phyloP scores from a whole-genome alignment of 2,888 invertebrate species.

The Pocota personata region DNA sequence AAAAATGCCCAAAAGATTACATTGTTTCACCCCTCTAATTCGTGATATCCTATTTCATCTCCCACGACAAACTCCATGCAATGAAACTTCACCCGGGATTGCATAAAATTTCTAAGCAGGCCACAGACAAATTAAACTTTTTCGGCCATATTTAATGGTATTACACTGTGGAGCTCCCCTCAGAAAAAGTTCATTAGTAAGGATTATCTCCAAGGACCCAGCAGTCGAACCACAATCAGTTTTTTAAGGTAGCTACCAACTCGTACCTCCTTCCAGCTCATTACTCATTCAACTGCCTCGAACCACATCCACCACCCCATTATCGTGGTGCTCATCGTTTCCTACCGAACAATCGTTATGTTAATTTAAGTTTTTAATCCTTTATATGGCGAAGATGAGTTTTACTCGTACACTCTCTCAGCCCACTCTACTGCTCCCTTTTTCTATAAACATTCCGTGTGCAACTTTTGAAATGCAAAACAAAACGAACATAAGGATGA shows the following conservation, averaged over 20 bases:
- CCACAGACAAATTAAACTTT: constrained; percentile 59
- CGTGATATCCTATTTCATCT: constrained; percentile 31
- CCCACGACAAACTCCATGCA: constrained; percentile 8
- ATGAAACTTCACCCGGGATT: constrained; percentile 15
- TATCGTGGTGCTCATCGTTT: constrained; percentile 22
- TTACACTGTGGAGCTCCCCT: constrained; percentile 5
- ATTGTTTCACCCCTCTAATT: constrained; percentile 60
- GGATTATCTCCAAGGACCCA: constrained; percentile 45
- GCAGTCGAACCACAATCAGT: constrained; percentile 27
- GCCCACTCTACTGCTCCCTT: too few species aligned
- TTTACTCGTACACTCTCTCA: too few species aligned
- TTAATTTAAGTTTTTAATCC: constrained; percentile 72
- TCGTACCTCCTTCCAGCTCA: constrained; percentile 26
- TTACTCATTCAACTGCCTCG: constrained; percentile 42
- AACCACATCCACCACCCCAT: constrained; percentile 19
- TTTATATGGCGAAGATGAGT: constrained; percentile 42
- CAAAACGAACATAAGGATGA: constrained; percentile 47
- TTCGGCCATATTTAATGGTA: constrained; percentile 58
- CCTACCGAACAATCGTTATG: constrained; percentile 54
- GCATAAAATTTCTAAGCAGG: constrained; percentile 38
- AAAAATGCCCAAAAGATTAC: constrained; percentile 52
- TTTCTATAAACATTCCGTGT: background rate
- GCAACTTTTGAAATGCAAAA: constrained; percentile 13
- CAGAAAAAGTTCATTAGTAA: constrained; percentile 64
- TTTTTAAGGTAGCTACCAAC: background rate